Percentiles rank a stretch among this genome's conserved stretches.
phyloP scores from a whole-genome alignment of 2,888 invertebrate genomes.

The Liodrosophila aerea region DNA sequence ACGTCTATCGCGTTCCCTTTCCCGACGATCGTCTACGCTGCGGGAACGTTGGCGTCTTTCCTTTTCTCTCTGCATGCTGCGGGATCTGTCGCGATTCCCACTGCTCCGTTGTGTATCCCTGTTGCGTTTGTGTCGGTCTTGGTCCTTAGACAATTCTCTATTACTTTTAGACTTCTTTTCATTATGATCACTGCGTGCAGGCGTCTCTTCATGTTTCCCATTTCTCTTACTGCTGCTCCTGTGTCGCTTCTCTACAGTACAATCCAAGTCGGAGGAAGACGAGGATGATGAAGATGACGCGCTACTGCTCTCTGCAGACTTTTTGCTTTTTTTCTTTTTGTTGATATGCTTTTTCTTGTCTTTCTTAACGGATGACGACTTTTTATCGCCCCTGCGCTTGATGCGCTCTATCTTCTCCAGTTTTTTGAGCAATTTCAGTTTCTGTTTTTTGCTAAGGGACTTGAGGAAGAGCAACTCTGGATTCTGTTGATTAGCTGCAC shows the following conservation, averaged over 20 bases:
- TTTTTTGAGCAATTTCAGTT: constrained; percentile 93
- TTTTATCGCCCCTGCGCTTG: constrained; percentile 63
- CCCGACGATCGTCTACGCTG: constrained; percentile 34
- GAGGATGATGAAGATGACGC: constrained; percentile 42
- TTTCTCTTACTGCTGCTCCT: constrained; percentile 12
- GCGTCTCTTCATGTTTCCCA: constrained; percentile 21
- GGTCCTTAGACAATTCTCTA: constrained; percentile 5
- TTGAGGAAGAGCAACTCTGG: constrained; percentile 92
- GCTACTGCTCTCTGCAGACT: constrained; percentile 34
- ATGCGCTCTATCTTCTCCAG: constrained; percentile 86
- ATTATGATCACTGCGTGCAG: constrained; percentile 19
- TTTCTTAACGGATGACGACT: constrained; percentile 34
- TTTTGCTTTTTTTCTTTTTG: constrained; percentile 55
- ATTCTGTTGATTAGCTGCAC: constrained; percentile 73
- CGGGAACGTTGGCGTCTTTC: constrained; percentile 51
- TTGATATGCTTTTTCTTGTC: constrained; percentile 54
- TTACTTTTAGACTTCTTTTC: constrained; percentile 12
- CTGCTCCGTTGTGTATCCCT: constrained; percentile 22
- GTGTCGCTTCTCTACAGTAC: constrained; percentile 21
- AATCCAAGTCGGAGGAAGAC: constrained; percentile 51
- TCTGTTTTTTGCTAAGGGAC: constrained; percentile 92
- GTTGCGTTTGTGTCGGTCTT: constrained; percentile 19
- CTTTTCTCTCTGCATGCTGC: constrained; percentile 35
- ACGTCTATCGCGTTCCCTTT: constrained; percentile 41
- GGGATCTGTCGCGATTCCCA: constrained; percentile 32